phyloP scores from a whole-genome alignment of 1,140 invertebrate species.

The Elysia chlorotica region DNA sequence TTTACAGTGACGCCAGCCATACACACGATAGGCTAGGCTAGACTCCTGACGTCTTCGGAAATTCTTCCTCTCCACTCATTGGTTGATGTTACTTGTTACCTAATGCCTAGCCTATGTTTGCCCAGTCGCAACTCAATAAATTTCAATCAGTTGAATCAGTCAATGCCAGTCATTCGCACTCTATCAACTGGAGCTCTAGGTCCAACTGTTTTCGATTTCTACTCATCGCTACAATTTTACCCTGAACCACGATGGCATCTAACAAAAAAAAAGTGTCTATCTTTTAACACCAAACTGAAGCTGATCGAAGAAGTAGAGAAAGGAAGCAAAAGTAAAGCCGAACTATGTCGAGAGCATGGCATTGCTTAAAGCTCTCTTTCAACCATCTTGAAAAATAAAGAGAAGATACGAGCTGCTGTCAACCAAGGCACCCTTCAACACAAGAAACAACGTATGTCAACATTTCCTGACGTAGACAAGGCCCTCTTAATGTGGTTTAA shows the following conservation, averaged over 20 bases:
- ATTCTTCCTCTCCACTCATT: too few species aligned
- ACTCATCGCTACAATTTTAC: too few species aligned
- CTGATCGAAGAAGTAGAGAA: neutral
- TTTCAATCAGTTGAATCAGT: too few species aligned
- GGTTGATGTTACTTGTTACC: too few species aligned
- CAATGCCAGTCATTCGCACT: too few species aligned
- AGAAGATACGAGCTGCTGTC: neutral
- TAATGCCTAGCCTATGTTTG: too few species aligned
- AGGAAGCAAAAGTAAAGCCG: neutral
- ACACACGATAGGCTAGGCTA: too few species aligned
- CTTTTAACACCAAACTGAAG: neutral
- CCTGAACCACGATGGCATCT: neutral
- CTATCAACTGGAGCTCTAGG: too few species aligned
- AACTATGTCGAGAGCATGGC: neutral
- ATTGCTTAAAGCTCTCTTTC: neutral
- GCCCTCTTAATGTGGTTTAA: neutral
- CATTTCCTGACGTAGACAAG: neutral
- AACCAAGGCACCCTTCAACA: neutral
- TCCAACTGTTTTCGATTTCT: too few species aligned
- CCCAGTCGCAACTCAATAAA: too few species aligned
- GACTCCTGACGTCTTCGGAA: too few species aligned
- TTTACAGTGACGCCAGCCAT: too few species aligned
- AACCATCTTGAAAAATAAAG: neutral
- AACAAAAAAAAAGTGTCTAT: neutral
- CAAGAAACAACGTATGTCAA: neutral